Evolutionary conservation across 2,113 vertebrate species (phyloP).

Genomic region (Chaetura pelagica): DNA sequence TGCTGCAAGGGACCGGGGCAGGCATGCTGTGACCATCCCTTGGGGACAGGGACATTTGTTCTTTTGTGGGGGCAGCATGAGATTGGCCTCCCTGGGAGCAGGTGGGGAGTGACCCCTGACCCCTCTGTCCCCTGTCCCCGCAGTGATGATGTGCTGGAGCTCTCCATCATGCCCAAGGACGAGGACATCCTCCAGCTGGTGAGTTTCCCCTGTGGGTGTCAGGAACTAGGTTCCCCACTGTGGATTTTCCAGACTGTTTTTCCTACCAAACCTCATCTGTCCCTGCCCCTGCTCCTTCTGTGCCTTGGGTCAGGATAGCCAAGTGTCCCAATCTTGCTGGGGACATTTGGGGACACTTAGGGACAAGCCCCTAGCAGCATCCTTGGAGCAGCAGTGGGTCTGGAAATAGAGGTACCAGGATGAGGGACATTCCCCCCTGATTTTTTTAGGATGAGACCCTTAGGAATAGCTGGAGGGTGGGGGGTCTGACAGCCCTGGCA

Average conservation of each 20-base stretch:
- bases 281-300: accelerated
- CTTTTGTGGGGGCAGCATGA: accelerated
- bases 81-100: background rate
- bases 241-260: background rate
- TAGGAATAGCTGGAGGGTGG: accelerated
- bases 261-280: background rate
- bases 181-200: slow-evolving; percentile 98
- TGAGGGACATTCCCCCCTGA: accelerated
- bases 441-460: background rate
- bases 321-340: background rate
- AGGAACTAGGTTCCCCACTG: background rate
- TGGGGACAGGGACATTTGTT: accelerated
- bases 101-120: accelerated
- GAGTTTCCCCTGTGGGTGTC: slow-evolving; percentile 52
- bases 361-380: background rate
- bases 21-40: accelerated
- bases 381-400: background rate
- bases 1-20: background rate
- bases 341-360: background rate
- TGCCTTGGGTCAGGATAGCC: background rate
- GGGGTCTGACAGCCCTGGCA: background rate
- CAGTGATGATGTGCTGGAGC: slow-evolving; percentile 92
- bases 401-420: accelerated
- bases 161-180: slow-evolving; percentile 97
- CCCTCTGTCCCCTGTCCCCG: slow-evolving; percentile 11